phyloP scores from a whole-genome alignment of 2,888 invertebrate genomes.

The Masnerella sp. region DNA sequence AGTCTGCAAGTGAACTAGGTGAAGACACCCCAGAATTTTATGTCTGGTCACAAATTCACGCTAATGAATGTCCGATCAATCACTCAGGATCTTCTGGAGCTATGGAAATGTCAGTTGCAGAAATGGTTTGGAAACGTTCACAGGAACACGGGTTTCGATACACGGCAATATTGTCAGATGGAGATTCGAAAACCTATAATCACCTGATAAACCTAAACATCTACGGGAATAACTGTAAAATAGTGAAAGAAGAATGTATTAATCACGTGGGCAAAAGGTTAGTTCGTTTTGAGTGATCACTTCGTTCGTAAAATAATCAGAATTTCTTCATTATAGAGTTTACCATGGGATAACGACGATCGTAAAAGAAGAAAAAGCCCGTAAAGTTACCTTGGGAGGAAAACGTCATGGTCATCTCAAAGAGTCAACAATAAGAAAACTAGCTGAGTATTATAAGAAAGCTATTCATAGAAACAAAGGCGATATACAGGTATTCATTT shows the following conservation, averaged over 20 bases:
- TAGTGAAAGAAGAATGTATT: constrained; percentile 54
- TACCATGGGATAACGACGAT: constrained; percentile 19
- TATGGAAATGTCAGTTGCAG: constrained; percentile 51
- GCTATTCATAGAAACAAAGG: constrained; percentile 39
- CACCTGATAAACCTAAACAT: constrained; percentile 38
- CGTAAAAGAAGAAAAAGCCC: constrained; percentile 24
- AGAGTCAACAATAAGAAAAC: constrained; percentile 20
- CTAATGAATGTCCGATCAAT: constrained; percentile 16
- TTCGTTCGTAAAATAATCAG: not conserved
- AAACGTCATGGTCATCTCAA: constrained; percentile 28
- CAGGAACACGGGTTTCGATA: constrained; percentile 35
- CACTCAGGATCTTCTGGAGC: constrained; percentile 39
- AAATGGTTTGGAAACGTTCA: constrained; percentile 50
- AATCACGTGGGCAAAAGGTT: constrained; percentile 53
- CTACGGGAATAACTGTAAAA: constrained; percentile 33
- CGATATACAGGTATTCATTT: constrained; percentile 28
- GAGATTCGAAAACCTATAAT: constrained; percentile 45
- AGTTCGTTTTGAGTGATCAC: constrained; percentile 7
- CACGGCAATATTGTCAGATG: constrained; percentile 48
- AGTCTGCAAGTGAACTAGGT: constrained; percentile 20
- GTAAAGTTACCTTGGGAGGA: constrained; percentile 39
- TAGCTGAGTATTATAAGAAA: constrained; percentile 38
- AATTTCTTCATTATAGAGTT: constrained; percentile 19
- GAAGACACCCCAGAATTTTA: constrained; percentile 48
- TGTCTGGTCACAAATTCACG: constrained; percentile 54